Evolutionary conservation across 2,888 invertebrate genomes (phyloP), one percentile per base, ranked within the genome.

Genomic region (Macrophya annulata): DNA sequence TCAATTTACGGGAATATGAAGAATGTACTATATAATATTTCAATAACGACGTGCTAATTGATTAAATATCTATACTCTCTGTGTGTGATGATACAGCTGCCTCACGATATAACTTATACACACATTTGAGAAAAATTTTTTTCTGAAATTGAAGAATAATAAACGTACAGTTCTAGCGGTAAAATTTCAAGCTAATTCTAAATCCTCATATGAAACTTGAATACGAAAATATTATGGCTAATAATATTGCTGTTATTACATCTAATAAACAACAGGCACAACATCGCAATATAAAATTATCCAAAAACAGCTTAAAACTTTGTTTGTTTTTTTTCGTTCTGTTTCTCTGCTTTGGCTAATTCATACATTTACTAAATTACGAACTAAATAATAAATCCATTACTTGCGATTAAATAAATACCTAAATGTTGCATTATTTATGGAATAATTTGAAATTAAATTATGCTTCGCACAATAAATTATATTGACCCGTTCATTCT

Each of bases 341-440:
- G 21, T 74, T 45, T 12, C 17, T 45, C 25, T 45, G 43, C 72
- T 45, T 74, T 74, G 43, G 43, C 43, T 43, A 45, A 45, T 74
- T 74, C 45, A 74, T 74, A 45, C 21, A 45, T 45, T 45, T 74
- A 59, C 62, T 62, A 62, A 21, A 62, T 37, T 81, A 81, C 21
- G 43, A 81, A 81, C 59, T 81, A 81, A 81, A 81, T 40, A 81
- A 51, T 81, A 81, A 40, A 81, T 81, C 81, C 81, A 81, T 62
- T 81, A 81, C 21, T 62, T 43, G 59, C 8, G 21, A 51, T n/a
- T 62, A 31, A 81, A 81, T 81, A 62, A 81, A 81, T 81, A n/a
- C n/a, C n/a, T n/a, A 81, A 59, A 81, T 81, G 62, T 62, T 62
- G 40, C 68, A 68, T 17, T 12, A 48, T 62, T 62, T 62, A n/a